A percentile compares a stretch with the other conserved stretches of the same genome.
Conservation (phyloP, 1,140 invertebrate species). For the Sitobion miscanthi region DNA sequence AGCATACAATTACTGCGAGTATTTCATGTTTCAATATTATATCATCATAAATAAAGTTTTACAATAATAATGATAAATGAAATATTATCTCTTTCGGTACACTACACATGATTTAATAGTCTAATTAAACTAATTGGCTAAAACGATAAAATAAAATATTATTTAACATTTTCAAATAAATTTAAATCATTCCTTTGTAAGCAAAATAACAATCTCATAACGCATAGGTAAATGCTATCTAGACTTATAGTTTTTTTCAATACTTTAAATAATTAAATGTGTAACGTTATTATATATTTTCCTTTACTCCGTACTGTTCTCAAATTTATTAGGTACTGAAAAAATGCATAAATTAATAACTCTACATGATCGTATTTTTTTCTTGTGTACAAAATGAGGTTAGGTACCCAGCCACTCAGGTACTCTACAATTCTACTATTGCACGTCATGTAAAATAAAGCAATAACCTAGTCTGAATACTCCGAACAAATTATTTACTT, state of each 20-base stretch:
- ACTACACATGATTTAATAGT: neutral
- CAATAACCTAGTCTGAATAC: neutral
- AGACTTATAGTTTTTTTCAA: neutral
- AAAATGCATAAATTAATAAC: neutral
- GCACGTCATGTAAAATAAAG: slow-evolving; percentile 22
- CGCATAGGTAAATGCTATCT: neutral
- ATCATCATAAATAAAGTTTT: neutral
- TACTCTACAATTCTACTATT: neutral
- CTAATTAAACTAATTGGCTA: neutral
- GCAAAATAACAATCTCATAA: neutral
- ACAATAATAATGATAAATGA: neutral
- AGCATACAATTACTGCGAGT: neutral
- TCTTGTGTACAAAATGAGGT: neutral
- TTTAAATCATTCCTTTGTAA: neutral
- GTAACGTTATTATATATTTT: neutral
- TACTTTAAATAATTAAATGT: neutral
- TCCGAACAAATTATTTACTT: neutral
- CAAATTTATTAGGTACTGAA: neutral
- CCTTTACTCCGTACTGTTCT: neutral
- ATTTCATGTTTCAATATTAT: neutral
- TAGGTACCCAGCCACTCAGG: neutral
- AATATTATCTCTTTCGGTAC: neutral
- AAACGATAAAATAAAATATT: neutral
- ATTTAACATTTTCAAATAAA: neutral
- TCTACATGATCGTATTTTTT: neutral